Evolutionary conservation across 2,888 invertebrate genomes (phyloP).

Genomic region (Eupithecia exiguata): DNA sequence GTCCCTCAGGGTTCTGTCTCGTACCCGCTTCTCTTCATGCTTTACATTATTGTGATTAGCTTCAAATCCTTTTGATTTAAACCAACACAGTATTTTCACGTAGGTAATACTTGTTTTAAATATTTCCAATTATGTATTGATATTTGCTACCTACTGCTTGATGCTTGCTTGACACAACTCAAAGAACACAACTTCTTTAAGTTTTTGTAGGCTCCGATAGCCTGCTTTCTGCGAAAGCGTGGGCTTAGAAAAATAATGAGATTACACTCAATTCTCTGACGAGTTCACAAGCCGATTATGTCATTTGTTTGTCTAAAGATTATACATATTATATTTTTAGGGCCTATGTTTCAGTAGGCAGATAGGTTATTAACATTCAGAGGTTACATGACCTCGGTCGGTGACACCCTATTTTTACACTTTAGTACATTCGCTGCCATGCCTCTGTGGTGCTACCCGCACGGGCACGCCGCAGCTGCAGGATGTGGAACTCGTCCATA

Average conservation of each 20-base stretch:
- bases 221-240: conserved; percentile 45
- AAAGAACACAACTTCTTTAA: not conserved
- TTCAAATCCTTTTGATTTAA: not conserved
- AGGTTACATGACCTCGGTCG: not conserved
- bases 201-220: conserved; percentile 27
- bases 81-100: no score
- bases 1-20: not conserved
- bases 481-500: not conserved
- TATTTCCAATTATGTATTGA: not conserved
- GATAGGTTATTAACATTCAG: not conserved
- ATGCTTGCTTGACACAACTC: no score
- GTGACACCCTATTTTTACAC: not conserved
- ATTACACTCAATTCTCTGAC: conserved; percentile 55
- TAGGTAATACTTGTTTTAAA: no score
- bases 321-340: conserved; percentile 9
- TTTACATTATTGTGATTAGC: not conserved
- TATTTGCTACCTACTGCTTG: not conserved
- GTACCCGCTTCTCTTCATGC: not conserved
- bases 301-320: conserved; percentile 43
- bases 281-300: conserved; percentile 64
- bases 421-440: not conserved
- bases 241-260: conserved; percentile 48
- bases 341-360: not conserved
- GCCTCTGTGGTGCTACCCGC: no score
- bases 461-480: not conserved